Evolutionary conservation across 2,888 invertebrate species (phyloP), one percentile per base, ranked within the genome.

Genomic region (Electrophaes corylata): DNA sequence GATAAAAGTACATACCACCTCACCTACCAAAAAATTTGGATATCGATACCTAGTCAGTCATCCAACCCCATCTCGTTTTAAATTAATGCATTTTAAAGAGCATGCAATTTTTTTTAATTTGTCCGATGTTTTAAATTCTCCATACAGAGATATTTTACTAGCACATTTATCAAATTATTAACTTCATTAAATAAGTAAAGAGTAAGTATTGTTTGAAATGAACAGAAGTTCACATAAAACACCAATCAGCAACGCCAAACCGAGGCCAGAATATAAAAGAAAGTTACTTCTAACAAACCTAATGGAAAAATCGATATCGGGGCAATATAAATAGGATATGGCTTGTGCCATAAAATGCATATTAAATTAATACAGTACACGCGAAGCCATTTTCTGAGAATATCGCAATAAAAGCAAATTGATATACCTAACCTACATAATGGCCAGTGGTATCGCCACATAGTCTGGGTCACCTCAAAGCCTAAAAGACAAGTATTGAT

Each of bases 401-500:
- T 59, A 62, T 57, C 50, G 47, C 54, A 54, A 65, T 70, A 65
- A 68, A 60, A 18, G n/a, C 18, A 44, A 11, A 40, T 19, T 5
- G 10, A 18, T 8, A 19, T 20, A 40, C 19, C 35, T 14, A 37
- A n/a, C 40, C 43, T 35, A 37, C 23, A 14, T 41, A 43, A 11
- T 26, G 19, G 62, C 47, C 35, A 51, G 14, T 48, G 63, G 54
- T 60, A 60, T 50, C 70, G 76, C 73, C 75, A 57, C 61, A 57
- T 20, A 70, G 80, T 75, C 79, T 82, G 67, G 75, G 76, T 73
- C 70, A 68, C 65, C 70, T 67, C 75, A 61, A 70, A 55, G 69
- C 70, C 65, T 62, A 70, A 71, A 37, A 43, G 35, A 33, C 31
- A 18, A 65, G 66, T 79, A 83, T 84, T 67, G 84, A 84, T 83